Evolutionary conservation across 2,797 vertebrate genomes (phyloP).

Genomic region (Lagorchestes hirsutus): DNA sequence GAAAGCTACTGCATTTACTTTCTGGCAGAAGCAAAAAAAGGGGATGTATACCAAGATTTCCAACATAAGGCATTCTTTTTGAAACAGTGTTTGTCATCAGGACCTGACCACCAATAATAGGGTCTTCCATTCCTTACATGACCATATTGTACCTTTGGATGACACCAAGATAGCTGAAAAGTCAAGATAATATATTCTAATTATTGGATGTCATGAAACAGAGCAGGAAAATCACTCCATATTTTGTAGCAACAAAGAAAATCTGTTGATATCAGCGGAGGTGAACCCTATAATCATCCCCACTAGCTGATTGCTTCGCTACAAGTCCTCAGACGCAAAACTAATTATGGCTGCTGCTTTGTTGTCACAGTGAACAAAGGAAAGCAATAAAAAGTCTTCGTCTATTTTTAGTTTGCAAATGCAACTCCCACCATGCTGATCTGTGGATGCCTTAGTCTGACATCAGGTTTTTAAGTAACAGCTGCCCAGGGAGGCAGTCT

Average conservation of each 20-base stretch:
- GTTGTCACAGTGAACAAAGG: neutral
- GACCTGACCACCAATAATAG: neutral
- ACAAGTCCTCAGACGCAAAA: neutral
- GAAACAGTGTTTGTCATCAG: neutral
- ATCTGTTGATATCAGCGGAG: neutral
- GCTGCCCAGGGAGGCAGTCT: neutral
- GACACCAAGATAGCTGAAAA: neutral
- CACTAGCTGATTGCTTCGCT: neutral
- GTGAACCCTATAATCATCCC: conserved; percentile 11
- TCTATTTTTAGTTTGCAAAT: neutral
- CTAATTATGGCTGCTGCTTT: neutral
- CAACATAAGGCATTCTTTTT: neutral
- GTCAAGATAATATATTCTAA: conserved; percentile 8
- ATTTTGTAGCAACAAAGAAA: neutral
- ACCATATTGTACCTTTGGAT: neutral
- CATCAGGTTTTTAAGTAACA: neutral
- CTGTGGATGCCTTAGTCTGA: neutral
- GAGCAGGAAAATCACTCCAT: neutral
- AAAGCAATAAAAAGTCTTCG: neutral
- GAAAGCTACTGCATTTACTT: neutral
- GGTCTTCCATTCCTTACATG: neutral
- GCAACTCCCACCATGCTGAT: neutral
- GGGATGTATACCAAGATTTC: neutral
- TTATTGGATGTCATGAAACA: neutral
- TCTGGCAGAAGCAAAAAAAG: neutral